Percentiles rank a stretch among this genome's conserved stretches.
These are phyloP conservation scores for Ptilonorhynchus violaceus DNA, from an alignment of 2,113 vertebrate genomes.

Conservation along the genomic window DNA sequence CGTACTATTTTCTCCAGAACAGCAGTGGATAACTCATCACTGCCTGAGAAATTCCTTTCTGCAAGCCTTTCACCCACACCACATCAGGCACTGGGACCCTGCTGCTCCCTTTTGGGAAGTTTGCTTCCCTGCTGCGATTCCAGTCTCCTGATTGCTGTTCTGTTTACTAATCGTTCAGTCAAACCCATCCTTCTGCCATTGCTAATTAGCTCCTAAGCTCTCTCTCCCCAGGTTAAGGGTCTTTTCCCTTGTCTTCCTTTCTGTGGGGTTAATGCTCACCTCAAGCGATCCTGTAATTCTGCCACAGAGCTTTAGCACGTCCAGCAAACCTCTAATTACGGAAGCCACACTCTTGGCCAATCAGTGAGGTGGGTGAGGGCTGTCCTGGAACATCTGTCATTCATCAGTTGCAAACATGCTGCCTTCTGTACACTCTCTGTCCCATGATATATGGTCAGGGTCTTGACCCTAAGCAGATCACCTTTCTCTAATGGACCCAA, in stretches of 20 bases:
- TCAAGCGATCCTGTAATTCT: neutral
- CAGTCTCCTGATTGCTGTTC: neutral
- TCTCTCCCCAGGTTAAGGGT: neutral
- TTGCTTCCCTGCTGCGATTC: neutral
- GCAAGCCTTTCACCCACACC: neutral
- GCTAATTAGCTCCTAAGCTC: neutral
- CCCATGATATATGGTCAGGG: neutral
- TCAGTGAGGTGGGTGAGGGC: neutral
- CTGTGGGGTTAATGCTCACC: neutral
- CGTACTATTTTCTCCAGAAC: neutral
- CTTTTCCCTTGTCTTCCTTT: neutral
- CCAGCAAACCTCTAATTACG: neutral
- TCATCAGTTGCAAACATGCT: neutral
- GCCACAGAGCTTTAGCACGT: fast-evolving
- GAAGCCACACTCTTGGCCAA: neutral
- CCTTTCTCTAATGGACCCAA: neutral
- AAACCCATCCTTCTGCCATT: neutral
- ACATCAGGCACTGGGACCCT: neutral
- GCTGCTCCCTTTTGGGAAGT: neutral
- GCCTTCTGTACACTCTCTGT: neutral
- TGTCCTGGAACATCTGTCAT: neutral
- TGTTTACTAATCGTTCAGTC: neutral
- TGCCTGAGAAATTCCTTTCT: neutral
- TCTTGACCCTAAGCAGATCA: neutral
- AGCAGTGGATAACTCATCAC: neutral